Evolutionary conservation across 2,797 vertebrate genomes (phyloP).

Genomic region (Mastacembelus armatus): DNA sequence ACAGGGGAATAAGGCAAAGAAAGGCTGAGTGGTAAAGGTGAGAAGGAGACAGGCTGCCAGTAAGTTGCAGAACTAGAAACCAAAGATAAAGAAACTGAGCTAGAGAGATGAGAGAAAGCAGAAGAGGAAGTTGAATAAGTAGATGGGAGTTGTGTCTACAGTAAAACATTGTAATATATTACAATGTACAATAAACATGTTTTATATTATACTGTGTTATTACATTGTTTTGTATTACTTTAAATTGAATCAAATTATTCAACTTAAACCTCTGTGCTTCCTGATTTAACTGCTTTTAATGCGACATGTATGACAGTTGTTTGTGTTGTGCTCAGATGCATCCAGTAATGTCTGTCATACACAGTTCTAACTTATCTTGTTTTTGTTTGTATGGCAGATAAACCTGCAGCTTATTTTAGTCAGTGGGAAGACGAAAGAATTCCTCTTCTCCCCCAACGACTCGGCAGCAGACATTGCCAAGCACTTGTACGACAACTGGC

Average conservation of each 20-base stretch:
- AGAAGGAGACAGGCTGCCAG: slow-evolving; percentile 2
- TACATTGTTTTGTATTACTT: slow-evolving; percentile 57
- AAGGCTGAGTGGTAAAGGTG: neutral
- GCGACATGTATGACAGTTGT: neutral
- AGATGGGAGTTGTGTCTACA: slow-evolving; percentile 47
- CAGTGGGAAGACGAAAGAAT: slow-evolving; percentile 98
- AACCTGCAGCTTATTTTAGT: slow-evolving; percentile 98
- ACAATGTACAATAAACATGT: too few species aligned
- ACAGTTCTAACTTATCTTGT: slow-evolving; percentile 3
- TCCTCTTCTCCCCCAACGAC: slow-evolving; percentile 95
- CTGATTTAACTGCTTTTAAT: slow-evolving; percentile 21
- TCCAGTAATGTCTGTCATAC: neutral
- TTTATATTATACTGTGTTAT: too few species aligned
- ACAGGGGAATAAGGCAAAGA: too few species aligned
- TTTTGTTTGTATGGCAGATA: slow-evolving; percentile 86
- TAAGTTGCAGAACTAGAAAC: slow-evolving; percentile 17
- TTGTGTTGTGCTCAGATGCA: slow-evolving; percentile 4
- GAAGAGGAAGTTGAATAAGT: slow-evolving; percentile 58
- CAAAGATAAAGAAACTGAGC: slow-evolving; percentile 17
- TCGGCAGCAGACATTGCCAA: slow-evolving; percentile 97
- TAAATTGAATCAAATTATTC: slow-evolving; percentile 45
- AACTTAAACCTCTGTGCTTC: slow-evolving; percentile 32
- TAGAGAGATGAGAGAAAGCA: slow-evolving; percentile 6
- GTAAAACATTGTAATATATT: too few species aligned
- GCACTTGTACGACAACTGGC: slow-evolving; percentile 98